Percentiles rank a stretch among this genome's conserved stretches.
Conservation (phyloP, 2,888 invertebrate species). For the Autographa gamma region DNA sequence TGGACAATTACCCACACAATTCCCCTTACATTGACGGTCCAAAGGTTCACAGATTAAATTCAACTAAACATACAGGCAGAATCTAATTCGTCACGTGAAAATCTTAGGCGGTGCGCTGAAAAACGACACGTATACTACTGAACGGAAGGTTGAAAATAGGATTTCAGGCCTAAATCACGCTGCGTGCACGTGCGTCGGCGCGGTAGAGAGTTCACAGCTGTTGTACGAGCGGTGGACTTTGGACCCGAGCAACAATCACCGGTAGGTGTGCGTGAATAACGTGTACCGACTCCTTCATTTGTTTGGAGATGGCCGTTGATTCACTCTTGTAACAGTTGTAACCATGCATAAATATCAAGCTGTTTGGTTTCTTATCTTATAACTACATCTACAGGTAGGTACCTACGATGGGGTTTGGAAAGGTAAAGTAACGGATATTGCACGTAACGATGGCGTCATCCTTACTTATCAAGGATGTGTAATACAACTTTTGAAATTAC, state of each 20-base stretch:
- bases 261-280: slow-evolving; percentile 76
- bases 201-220: slow-evolving; percentile 82
- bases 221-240: slow-evolving; percentile 81
- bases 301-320: slow-evolving; percentile 63
- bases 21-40: slow-evolving; percentile 52
- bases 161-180: slow-evolving; percentile 72
- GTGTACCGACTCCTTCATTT: slow-evolving; percentile 65
- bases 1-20: slow-evolving; percentile 44
- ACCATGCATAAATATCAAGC: not conserved
- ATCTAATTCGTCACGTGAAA: slow-evolving; percentile 51
- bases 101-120: slow-evolving; percentile 23
- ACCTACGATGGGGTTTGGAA: not conserved
- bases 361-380: not conserved
- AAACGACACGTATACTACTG: slow-evolving; percentile 14
- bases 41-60: slow-evolving; percentile 55
- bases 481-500: slow-evolving; percentile 1
- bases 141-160: slow-evolving; percentile 52
- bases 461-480: slow-evolving; percentile 1
- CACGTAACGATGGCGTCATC: slow-evolving; percentile 4
- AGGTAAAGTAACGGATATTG: slow-evolving; percentile 2
- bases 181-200: slow-evolving; percentile 73
- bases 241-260: slow-evolving; percentile 83
- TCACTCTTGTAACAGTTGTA: slow-evolving; percentile 53
- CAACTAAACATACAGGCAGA: slow-evolving; percentile 42
- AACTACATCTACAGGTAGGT: too few relatives aligned